Conservation (phyloP, 2,888 invertebrate species). For the Iselma pallidipennis region DNA sequence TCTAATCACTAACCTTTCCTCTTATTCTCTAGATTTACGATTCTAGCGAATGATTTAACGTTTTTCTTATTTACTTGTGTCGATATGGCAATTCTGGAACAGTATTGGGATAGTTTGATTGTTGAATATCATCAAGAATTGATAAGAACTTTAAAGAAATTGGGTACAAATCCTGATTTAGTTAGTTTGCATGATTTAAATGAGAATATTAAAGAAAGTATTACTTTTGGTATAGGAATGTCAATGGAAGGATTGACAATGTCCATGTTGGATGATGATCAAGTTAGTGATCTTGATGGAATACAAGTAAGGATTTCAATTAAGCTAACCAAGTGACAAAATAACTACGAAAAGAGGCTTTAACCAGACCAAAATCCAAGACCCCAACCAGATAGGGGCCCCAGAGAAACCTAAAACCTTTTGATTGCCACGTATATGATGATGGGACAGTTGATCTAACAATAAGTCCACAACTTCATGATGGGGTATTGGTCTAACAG, state of each 20-base stretch:
- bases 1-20: neutral
- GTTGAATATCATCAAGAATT: constrained; percentile 65
- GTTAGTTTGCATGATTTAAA: constrained; percentile 60
- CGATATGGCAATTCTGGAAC: constrained; percentile 59
- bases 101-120: constrained; percentile 64
- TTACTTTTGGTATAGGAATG: constrained; percentile 63
- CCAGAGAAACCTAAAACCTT: no score
- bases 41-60: constrained; percentile 62
- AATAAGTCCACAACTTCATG: no score
- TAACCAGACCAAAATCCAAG: no score
- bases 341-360: no score
- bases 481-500: no score
- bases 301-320: constrained; percentile 55
- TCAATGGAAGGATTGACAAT: constrained; percentile 65
- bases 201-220: constrained; percentile 62
- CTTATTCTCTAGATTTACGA: constrained; percentile 53
- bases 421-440: no score
- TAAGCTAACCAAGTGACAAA: no score
- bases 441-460: no score
- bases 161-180: constrained; percentile 66
- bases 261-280: constrained; percentile 61
- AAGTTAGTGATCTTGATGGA: constrained; percentile 61
- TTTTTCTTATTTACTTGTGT: constrained; percentile 70
- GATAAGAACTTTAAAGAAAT: constrained; percentile 58
- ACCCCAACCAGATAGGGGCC: no score